These are phyloP conservation scores for Hydrozoanthus tunicans DNA, from an alignment of 64 coral and sea anemone species.

Conservation along the genomic window DNA sequence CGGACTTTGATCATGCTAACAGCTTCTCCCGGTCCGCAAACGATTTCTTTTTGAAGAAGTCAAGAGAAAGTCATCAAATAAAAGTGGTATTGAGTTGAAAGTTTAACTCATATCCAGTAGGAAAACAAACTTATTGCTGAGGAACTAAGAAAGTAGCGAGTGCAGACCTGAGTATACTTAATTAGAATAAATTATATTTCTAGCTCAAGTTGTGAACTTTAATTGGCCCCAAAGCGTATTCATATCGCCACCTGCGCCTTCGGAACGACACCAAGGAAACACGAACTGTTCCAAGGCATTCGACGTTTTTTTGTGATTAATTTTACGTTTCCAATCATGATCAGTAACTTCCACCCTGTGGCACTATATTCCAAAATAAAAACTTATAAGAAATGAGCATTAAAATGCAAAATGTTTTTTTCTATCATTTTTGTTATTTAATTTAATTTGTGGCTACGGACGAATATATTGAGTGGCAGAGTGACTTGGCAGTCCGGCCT, in stretches of 20 bases:
- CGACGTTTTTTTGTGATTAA: neutral
- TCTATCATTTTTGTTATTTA: too few species aligned
- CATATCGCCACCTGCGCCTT: constrained; percentile 14
- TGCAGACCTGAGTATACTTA: neutral
- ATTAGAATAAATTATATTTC: neutral
- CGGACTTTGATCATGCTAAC: constrained; percentile 30
- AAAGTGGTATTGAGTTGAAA: neutral
- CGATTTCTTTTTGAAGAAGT: neutral
- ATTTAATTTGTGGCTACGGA: too few species aligned
- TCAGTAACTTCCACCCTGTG: too few species aligned
- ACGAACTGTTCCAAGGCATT: neutral
- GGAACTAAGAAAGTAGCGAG: too few species aligned
- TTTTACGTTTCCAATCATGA: neutral
- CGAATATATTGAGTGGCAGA: too few species aligned
- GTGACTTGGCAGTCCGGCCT: too few species aligned
- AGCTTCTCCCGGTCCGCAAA: neutral
- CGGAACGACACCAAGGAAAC: constrained; percentile 5
- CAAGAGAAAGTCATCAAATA: neutral
- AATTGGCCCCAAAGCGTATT: constrained; percentile 13
- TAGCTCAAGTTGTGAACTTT: constrained; percentile 28
- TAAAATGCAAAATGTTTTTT: too few species aligned
- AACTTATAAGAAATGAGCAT: too few species aligned
- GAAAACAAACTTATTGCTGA: too few species aligned
- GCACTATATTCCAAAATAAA: too few species aligned
- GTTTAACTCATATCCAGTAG: neutral